phyloP scores from a whole-genome alignment of 35 echinoderm and acorn worm genomes.

The Acanthaster planci region DNA sequence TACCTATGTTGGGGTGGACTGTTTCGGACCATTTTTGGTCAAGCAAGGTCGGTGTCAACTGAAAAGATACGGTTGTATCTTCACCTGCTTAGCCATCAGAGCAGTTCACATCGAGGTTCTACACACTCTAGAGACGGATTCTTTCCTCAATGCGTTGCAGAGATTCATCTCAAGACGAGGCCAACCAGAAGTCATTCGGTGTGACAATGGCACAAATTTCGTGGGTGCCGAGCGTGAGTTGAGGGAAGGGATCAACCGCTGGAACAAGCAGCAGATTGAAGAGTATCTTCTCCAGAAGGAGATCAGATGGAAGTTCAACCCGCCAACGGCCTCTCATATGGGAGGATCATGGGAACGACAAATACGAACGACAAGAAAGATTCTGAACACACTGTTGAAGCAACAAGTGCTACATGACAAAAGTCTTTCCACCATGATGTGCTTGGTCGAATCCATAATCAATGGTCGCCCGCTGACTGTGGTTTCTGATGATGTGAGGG shows the following conservation, averaged over 20 bases:
- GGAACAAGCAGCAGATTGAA: slow-evolving; percentile 24
- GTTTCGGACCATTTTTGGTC: slow-evolving; percentile 52
- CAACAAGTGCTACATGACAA: slow-evolving; percentile 60
- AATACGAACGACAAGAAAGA: slow-evolving; percentile 53
- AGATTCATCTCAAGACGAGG: slow-evolving; percentile 50
- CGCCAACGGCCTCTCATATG: slow-evolving; percentile 40
- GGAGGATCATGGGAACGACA: slow-evolving; percentile 62
- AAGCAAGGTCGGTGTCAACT: slow-evolving; percentile 31
- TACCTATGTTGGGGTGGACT: slow-evolving; percentile 38
- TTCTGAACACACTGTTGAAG: slow-evolving; percentile 36
- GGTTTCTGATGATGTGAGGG: slow-evolving; percentile 36
- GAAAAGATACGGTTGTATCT: slow-evolving; percentile 64
- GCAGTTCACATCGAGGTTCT: slow-evolving; percentile 55
- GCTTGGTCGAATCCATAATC: slow-evolving; percentile 44
- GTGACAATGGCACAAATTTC: slow-evolving; percentile 62
- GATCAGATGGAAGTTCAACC: slow-evolving; percentile 59
- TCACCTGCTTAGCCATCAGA: slow-evolving; percentile 56
- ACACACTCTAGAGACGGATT: slow-evolving; percentile 42
- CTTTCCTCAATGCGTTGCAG: slow-evolving; percentile 34
- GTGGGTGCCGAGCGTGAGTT: slow-evolving; percentile 33
- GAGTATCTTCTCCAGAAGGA: background rate
- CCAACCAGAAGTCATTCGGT: background rate
- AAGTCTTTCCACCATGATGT: slow-evolving; percentile 53
- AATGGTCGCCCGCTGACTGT: slow-evolving; percentile 54
- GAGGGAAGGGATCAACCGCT: slow-evolving; percentile 29